Evolutionary conservation across 2,888 invertebrate genomes (phyloP).

Genomic region (Tricholauxania praeusta): DNA sequence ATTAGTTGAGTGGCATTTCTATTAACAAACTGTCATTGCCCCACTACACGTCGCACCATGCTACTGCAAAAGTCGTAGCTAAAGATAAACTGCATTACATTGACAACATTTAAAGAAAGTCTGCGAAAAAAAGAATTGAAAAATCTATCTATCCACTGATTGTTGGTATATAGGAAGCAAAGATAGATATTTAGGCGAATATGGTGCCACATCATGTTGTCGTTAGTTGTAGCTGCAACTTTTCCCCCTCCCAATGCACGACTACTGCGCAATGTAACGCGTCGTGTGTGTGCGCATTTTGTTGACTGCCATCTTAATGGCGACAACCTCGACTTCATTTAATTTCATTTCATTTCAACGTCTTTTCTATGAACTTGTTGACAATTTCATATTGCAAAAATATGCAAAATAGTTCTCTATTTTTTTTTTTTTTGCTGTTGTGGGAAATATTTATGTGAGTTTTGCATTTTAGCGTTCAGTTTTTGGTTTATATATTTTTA

Average conservation of each 20-base stretch:
- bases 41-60: background rate
- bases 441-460: background rate
- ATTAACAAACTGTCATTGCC: slow-evolving; percentile 2
- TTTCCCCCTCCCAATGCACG: background rate
- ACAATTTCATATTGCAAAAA: slow-evolving; percentile 59
- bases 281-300: slow-evolving; percentile 38
- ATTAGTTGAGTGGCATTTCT: slow-evolving; percentile 61
- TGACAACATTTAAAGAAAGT: slow-evolving; percentile 8
- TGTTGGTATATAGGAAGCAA: slow-evolving; percentile 23
- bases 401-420: slow-evolving; percentile 56
- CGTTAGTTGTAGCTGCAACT: too few relatives aligned
- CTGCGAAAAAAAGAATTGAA: slow-evolving; percentile 12
- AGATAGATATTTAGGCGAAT: too few relatives aligned
- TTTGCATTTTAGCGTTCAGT: too few relatives aligned
- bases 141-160: slow-evolving; percentile 29
- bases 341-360: slow-evolving; percentile 49
- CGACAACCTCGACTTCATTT: slow-evolving; percentile 61
- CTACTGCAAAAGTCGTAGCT: background rate
- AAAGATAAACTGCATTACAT: background rate
- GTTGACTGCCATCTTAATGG: slow-evolving; percentile 49
- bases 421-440: background rate
- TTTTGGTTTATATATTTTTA: too few relatives aligned
- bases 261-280: slow-evolving; percentile 50
- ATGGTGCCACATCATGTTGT: background rate
- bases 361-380: slow-evolving; percentile 58